These are phyloP conservation scores for Alloscopus bannaensis DNA, from an alignment of 2,888 invertebrate genomes.

Conservation along the genomic window DNA sequence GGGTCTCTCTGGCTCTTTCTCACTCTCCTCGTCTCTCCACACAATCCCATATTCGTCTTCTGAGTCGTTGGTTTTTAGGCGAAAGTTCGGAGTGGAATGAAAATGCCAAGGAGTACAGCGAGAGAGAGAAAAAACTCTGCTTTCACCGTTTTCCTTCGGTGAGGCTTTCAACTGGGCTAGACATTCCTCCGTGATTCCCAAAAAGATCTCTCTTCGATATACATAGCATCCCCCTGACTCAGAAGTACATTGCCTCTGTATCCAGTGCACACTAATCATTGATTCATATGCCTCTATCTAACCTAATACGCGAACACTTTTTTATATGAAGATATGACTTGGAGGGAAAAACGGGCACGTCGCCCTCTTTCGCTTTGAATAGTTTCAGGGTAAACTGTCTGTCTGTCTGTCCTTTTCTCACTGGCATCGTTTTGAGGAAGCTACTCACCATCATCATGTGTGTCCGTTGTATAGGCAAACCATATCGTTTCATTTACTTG, in stretches of 20 bases:
- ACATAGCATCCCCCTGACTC: too few species aligned
- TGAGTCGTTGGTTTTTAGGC: constrained; percentile 6
- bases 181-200: neutral
- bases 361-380: constrained; percentile 3
- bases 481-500: constrained; percentile 38
- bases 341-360: neutral
- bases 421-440: neutral
- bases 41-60: neutral
- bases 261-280: too few species aligned
- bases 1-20: neutral
- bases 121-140: constrained; percentile 8
- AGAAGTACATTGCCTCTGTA: too few species aligned
- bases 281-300: too few species aligned
- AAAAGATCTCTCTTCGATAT: neutral
- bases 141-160: neutral
- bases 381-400: neutral
- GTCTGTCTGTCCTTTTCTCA: constrained; percentile 20
- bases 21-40: neutral
- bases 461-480: constrained; percentile 8
- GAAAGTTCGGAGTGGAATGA: constrained; percentile 12
- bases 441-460: neutral
- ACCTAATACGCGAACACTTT: too few species aligned
- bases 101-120: neutral
- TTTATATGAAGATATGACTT: neutral
- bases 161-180: constrained; percentile 12